Conservation (phyloP, 2,113 vertebrate species). For the Procavia capensis region DNA sequence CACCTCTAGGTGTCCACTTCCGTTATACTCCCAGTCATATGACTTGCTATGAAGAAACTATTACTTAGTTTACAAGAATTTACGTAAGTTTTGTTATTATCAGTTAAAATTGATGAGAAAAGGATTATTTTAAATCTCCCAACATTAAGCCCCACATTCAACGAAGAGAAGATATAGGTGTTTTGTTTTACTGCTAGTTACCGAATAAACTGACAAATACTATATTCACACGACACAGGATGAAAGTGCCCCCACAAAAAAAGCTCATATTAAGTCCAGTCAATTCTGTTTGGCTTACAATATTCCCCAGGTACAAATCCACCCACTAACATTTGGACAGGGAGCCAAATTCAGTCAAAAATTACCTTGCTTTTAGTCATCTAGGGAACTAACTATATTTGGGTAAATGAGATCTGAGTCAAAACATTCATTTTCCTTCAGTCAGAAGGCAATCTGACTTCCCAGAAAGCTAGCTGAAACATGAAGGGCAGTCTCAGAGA, state of each 20-base stretch:
- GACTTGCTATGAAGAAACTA: constrained; percentile 54
- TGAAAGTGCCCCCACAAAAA: neutral
- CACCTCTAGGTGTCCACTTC: neutral
- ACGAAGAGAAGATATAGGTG: constrained; percentile 31
- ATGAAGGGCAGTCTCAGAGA: neutral
- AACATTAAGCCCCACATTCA: constrained; percentile 38
- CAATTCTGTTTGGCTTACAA: constrained; percentile 21
- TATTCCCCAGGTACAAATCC: neutral
- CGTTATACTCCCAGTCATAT: neutral
- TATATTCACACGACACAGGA: constrained; percentile 13
- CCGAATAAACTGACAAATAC: constrained; percentile 38
- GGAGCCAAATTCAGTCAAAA: neutral
- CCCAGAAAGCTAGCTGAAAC: neutral
- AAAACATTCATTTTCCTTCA: constrained; percentile 18
- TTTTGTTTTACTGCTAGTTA: neutral
- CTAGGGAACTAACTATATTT: constrained; percentile 8
- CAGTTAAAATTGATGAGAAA: constrained; percentile 28
- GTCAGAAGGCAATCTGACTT: constrained; percentile 5
- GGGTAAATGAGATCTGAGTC: constrained; percentile 15
- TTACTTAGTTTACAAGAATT: constrained; percentile 47
- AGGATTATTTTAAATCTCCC: constrained; percentile 32
- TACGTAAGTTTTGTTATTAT: constrained; percentile 6
- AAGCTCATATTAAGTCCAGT: neutral
- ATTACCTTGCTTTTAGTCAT: constrained; percentile 3
- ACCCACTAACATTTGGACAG: neutral